Base-by-base conservation (phyloP, 2,888 invertebrate genomes). In the Hydrotaea cyrtoneurina region DNA sequence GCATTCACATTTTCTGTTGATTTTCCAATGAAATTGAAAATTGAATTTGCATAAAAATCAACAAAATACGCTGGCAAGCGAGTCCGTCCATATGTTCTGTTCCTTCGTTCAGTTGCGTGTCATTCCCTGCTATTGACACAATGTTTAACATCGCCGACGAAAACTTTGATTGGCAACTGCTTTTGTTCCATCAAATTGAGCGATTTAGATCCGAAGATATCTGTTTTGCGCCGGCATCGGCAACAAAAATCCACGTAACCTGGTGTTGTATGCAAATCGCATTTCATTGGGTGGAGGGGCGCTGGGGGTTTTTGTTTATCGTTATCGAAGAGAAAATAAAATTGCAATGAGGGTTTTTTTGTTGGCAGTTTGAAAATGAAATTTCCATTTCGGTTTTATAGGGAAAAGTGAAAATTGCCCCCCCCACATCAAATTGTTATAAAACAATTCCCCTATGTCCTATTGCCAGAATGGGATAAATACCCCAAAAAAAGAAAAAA, bases 91-190 rank as follows among this genome's bases (percentile, higher is more conserved):
- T 69, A 46, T 53, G 26, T 21, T 26, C n/a, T 0, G 4, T 71
- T 5, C 11, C 66, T 46, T 55, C 36, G 23, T 59, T 11, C 62
- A 75, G 53, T 71, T 75, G n/a, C n/a, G 23, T 69, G 36, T 36
- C 36, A 19, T 26, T 59, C 23, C 59, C 21, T 21, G 31, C 2
- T 15, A 59, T 26, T 59, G 59, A 59, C 59, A 59, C 59, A 59
- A 59, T 59, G 59, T 59, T 59, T 23, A 26, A 26, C 59, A 59
- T 26, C 15, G n/a, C 2, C 13, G 50, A 50, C 4, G 50, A n/a
- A n/a, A 15, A 79, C 73, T 82, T 85, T 85, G 85, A 85, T 85
- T 85, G 85, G 82, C 85, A 85, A 85, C 79, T 82, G 79, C 79
- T 82, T 80, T 75, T 82, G 77, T 77, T 80, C 85, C 77, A 85